Percentiles rank a stretch among this genome's conserved stretches.
Evolutionary conservation across 2,888 invertebrate species (phyloP).

Genomic region (Perizoma flavofasciatum): DNA sequence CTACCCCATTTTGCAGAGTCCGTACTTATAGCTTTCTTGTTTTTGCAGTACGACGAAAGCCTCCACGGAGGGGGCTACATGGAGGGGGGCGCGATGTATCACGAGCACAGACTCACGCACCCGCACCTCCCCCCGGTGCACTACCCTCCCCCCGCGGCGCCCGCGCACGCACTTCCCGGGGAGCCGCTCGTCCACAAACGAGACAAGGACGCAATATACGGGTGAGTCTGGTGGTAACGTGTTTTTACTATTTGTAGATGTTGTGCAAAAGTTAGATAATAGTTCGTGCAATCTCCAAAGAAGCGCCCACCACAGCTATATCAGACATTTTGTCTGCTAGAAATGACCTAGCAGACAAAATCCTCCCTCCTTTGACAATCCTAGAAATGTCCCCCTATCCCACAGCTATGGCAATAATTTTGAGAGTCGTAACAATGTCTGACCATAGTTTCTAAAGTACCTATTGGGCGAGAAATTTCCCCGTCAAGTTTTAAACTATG

Average conservation of each 20-base stretch:
- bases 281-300: no score
- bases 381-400: no score
- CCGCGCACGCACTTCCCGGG: conserved; percentile 94
- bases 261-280: not conserved
- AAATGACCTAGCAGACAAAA: no score
- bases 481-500: no score
- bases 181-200: conserved; percentile 97
- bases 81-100: conserved; percentile 90
- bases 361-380: no score
- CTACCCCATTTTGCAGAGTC: not conserved
- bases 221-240: conserved; percentile 89
- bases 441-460: no score
- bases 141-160: conserved; percentile 93
- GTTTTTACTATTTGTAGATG: conserved; percentile 36
- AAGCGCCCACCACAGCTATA: no score
- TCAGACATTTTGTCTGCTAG: no score
- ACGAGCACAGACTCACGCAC: conserved; percentile 92
- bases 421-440: no score
- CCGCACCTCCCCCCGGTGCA: conserved; percentile 88
- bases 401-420: no score
- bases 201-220: conserved; percentile 99
- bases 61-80: conserved; percentile 93
- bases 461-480: no score
- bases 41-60: conserved; percentile 95
- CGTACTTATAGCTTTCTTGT: conserved; percentile 13